Percentiles rank a stretch among this genome's conserved stretches.
Conservation (phyloP, 2,888 invertebrate species). For the Zele albiditarsus region DNA sequence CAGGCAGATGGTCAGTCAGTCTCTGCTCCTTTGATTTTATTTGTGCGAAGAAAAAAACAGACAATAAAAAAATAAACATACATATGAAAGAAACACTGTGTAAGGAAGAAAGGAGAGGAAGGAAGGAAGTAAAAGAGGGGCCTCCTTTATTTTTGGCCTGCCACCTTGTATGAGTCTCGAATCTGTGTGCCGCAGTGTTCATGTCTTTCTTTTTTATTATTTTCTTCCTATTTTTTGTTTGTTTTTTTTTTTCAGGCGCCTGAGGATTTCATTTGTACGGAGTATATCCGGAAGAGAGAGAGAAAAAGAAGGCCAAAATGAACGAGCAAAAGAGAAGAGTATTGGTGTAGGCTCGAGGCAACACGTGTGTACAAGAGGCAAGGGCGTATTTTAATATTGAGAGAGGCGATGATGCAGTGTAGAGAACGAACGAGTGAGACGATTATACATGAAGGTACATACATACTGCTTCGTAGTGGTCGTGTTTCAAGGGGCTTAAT, state of each 20-base stretch:
- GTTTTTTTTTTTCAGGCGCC: constrained; percentile 8
- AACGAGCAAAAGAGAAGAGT: constrained; percentile 24
- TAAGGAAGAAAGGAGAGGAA: constrained; percentile 30
- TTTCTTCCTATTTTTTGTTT: background rate
- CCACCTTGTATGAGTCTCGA: constrained; percentile 35
- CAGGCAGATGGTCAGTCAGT: constrained; percentile 13
- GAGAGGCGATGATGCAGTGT: constrained; percentile 30
- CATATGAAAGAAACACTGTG: constrained; percentile 13
- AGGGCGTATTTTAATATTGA: constrained; percentile 10
- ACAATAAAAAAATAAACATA: constrained; percentile 11
- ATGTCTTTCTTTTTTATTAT: constrained; percentile 19
- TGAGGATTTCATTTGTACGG: constrained; percentile 25
- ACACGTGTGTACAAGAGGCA: constrained; percentile 43
- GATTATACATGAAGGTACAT: constrained; percentile 57
- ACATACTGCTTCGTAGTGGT: constrained; percentile 52
- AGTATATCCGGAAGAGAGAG: constrained; percentile 39
- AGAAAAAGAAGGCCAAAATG: constrained; percentile 18
- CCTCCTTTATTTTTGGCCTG: constrained; percentile 56
- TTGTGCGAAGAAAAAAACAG: background rate
- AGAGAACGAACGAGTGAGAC: constrained; percentile 43
- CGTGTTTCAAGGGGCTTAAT: constrained; percentile 61
- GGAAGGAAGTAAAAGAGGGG: constrained; percentile 43
- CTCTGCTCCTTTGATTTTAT: constrained; percentile 18
- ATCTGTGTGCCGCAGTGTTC: constrained; percentile 32
- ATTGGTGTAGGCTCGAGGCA: constrained; percentile 21